Base-by-base conservation (phyloP, 1,140 invertebrate genomes). In the Pseudomyrmex pallidus region DNA sequence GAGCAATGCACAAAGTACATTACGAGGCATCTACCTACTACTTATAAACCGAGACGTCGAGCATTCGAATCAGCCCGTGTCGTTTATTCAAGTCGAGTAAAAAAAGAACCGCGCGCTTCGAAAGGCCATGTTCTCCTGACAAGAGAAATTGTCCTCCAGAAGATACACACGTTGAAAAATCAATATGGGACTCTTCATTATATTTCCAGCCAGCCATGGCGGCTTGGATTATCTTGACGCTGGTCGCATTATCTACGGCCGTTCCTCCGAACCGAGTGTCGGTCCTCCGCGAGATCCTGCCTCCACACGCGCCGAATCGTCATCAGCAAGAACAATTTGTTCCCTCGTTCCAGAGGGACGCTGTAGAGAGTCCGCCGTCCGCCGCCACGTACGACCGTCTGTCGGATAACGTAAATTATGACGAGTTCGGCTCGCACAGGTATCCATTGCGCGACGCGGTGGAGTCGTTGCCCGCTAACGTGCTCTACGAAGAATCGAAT, bases 381-480 rank as follows among this genome's bases (percentile, higher is more conserved):
- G 66, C 57, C n/a, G 77, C 90, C 22, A 91, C 76, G n/a, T 74
- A 85, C 8, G 61, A 64, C 12, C 76, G 22, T 85, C 74, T 73
- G n/a, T 46, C 56, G 5, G 52, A 54, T 25, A 12, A 56, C 15
- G 20, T 64, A n/a, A 22, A 76, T 50, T 67, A 87, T 22, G 50
- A 63, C 2, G 84, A 88, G 56, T 89, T 73, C 15, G 88, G 88
- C 17, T 88, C 87, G 13, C 61, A 54, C 1, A 89, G 93, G 44
- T 89, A 95, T 64, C 96, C 95, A 0, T 85, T 96, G 35, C 94
- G 96, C 54, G 94, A 95, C 54, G 95, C 95, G 1, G 95, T 96
- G 2, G 95, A 96, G 90, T 94, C 94, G 46, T 90, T 95, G 46
- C 95, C 95, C 9, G 20, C 22, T 20, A 76, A 74, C 9, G 44